These are phyloP conservation scores for Nipponia nippon DNA, from an alignment of 2,113 vertebrate genomes.

Conservation along the genomic window DNA sequence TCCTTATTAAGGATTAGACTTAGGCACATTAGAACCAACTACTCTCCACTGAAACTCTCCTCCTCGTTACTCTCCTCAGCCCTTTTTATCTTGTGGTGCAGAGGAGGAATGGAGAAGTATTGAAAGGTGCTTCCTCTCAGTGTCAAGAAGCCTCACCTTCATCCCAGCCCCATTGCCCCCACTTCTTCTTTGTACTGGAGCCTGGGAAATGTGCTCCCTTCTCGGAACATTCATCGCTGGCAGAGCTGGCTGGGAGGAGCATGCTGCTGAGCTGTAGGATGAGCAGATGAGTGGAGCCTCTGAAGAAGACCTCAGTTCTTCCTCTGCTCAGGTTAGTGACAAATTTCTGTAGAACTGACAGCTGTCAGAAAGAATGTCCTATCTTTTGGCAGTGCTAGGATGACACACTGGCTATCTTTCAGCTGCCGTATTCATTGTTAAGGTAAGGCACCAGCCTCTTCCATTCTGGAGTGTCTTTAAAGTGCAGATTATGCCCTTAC, in stretches of 20 bases:
- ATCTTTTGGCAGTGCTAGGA: not conserved
- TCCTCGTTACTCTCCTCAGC: not conserved
- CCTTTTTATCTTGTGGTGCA: not conserved
- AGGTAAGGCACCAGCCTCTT: not conserved
- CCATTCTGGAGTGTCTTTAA: not conserved
- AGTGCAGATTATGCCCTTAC: not conserved
- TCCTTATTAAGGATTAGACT: not conserved
- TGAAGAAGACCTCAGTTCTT: not conserved
- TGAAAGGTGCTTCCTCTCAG: not conserved
- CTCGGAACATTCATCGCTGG: not conserved
- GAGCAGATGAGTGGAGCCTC: not conserved
- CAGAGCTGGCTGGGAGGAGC: not conserved
- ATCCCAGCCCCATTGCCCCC: not conserved
- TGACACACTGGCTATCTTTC: not conserved
- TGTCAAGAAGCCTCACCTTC: not conserved
- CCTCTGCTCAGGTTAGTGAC: not conserved
- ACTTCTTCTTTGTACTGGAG: not conserved
- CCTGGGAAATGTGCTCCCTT: not conserved
- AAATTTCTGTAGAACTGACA: not conserved
- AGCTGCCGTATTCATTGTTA: not conserved
- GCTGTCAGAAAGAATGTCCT: not conserved
- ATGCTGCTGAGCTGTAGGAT: not conserved
- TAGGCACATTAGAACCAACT: not conserved
- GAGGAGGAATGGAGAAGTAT: not conserved
- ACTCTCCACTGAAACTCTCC: not conserved